Base-by-base conservation (phyloP, 1,140 invertebrate genomes). In the Zaprionus ghesquierei region DNA sequence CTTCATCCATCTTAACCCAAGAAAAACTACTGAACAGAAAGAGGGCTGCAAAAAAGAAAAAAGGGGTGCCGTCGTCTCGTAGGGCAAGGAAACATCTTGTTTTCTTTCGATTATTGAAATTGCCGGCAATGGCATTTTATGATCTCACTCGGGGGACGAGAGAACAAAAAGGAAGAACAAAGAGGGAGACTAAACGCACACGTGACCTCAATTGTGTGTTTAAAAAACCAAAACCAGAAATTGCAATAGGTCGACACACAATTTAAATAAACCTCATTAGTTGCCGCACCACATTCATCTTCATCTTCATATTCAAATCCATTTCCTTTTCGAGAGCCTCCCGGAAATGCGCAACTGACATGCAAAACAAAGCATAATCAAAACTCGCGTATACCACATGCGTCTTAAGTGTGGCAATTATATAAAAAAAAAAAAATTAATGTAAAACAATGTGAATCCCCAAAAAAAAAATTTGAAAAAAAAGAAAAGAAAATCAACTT, bases 91-190 rank as follows among this genome's bases (percentile, higher is more conserved):
- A 87, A 89, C 80, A 89, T 80, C 84, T 89, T 89, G 84, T 89
- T 89, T 89, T 89, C 85, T 84, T 89, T 89, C 84, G 84, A 89
- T 89, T 89, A 89, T 89, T 89, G 84, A 89, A 89, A 87, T 82
- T 87, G 82, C 69, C 75, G 70, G 77, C 64, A 62, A 71, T 76
- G 58, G 64, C 79, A 55, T 77, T 84, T 80, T 69, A 89, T 87
- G 76, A 89, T 77, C 70, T 79, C 65, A 51, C 75, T 64, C 75
- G 15, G 10, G 80, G 80, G 80, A 82, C 49, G 13, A n/a, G 13
- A n/a, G 38, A 13, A 50, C 13, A 65, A 27, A 9, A 12, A 25
- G 18, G 18, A 10, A 60, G 33, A 59, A 51, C n/a, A 51, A 63
- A 15, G 2, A 38, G 20, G 1, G 27, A 29, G 27, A 29, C 27